Evolutionary conservation across 1,140 invertebrate genomes (phyloP).

Genomic region (Scaptomyza hsui): DNA sequence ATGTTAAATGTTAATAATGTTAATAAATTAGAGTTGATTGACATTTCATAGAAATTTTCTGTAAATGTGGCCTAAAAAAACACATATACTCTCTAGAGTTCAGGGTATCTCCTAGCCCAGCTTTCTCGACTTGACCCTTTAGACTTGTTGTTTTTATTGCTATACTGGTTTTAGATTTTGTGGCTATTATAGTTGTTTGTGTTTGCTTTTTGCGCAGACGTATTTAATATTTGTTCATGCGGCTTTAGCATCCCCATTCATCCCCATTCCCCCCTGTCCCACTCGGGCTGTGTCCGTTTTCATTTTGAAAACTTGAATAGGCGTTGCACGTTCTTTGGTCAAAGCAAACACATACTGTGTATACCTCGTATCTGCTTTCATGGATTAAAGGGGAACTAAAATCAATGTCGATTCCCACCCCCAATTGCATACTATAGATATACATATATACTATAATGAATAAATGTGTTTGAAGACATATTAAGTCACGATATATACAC

Average conservation of each 20-base stretch:
- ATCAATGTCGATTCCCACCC: too few relatives aligned
- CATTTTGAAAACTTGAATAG: slow-evolving; percentile 19
- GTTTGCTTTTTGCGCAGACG: slow-evolving; percentile 17
- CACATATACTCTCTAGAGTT: too few relatives aligned
- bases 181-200: neutral
- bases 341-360: slow-evolving; percentile 4
- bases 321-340: slow-evolving; percentile 50
- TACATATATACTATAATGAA: neutral
- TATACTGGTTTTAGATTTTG: neutral
- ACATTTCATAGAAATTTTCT: too few relatives aligned
- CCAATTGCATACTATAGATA: too few relatives aligned
- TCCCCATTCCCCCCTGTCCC: neutral
- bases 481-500: neutral
- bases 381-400: neutral
- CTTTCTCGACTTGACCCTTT: too few relatives aligned
- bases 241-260: slow-evolving; percentile 10
- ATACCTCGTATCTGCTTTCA: neutral
- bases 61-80: too few relatives aligned
- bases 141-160: neutral
- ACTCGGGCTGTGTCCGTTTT: neutral
- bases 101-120: neutral
- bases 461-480: neutral
- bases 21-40: too few relatives aligned
- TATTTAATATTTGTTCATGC: slow-evolving; percentile 37
- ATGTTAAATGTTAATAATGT: too few relatives aligned